Evolutionary conservation across 2,113 vertebrate species (phyloP).

Genomic region (Mugil cephalus): DNA sequence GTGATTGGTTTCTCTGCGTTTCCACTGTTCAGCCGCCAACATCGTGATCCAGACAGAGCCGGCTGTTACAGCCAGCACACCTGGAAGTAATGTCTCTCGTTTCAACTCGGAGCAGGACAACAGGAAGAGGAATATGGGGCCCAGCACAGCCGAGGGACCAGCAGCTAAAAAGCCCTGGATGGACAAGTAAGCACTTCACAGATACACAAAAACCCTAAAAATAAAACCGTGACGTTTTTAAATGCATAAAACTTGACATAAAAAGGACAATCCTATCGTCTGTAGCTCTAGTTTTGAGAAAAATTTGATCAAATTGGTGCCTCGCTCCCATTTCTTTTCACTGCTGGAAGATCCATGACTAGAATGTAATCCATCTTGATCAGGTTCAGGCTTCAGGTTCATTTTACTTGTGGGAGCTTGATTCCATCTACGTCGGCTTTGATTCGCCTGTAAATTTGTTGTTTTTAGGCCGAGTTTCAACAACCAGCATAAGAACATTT

Average conservation of each 20-base stretch:
- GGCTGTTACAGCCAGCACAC: slow-evolving; percentile 81
- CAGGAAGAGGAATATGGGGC: slow-evolving; percentile 89
- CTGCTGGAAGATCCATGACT: slow-evolving; percentile 9
- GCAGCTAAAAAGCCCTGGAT: slow-evolving; percentile 92
- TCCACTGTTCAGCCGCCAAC: slow-evolving; percentile 89
- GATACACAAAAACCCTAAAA: not conserved
- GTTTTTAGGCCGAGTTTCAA: slow-evolving; percentile 89
- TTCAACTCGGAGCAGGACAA: slow-evolving; percentile 91
- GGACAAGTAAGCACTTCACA: slow-evolving; percentile 89
- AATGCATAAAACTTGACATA: not conserved
- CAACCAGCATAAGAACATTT: slow-evolving; percentile 90
- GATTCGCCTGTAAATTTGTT: not conserved
- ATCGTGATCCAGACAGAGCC: slow-evolving; percentile 96
- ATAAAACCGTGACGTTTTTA: no score
- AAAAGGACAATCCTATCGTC: no score
- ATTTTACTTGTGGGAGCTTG: no score
- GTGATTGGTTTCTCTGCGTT: not conserved
- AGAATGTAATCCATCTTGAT: slow-evolving; percentile 10
- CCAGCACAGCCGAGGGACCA: slow-evolving; percentile 83
- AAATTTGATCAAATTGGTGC: slow-evolving; percentile 36
- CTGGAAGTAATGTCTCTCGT: slow-evolving; percentile 86
- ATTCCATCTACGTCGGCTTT: no score
- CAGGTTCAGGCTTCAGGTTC: slow-evolving; percentile 5
- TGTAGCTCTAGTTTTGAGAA: slow-evolving; percentile 2
- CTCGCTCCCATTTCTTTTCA: slow-evolving; percentile 11